Conservation (phyloP, 2,888 invertebrate genomes). For the Cataglyphis altisquamis region DNA sequence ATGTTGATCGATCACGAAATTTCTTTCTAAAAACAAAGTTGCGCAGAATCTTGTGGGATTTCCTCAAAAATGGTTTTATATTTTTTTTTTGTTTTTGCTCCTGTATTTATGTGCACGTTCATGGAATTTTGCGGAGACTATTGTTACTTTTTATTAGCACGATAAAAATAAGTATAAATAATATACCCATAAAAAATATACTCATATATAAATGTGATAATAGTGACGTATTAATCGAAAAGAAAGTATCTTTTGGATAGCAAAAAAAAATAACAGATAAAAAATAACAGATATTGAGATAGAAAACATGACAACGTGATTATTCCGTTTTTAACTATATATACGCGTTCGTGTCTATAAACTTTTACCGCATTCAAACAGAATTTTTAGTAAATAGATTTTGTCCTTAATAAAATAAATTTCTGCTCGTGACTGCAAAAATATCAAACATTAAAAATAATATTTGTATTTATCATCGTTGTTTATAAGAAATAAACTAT, state of each 20-base stretch:
- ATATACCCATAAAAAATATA: conserved; percentile 18
- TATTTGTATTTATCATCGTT: background rate
- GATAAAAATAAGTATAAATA: background rate
- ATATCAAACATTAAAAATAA: background rate
- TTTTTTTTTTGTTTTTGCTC: background rate
- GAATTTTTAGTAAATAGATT: conserved; percentile 20
- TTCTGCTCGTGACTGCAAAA: background rate
- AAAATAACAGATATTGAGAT: conserved; percentile 1
- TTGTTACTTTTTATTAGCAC: background rate
- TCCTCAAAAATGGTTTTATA: conserved; percentile 12
- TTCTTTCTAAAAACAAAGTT: background rate
- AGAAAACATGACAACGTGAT: background rate
- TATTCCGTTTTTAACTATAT: conserved; percentile 19
- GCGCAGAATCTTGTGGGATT: background rate
- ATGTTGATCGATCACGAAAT: background rate
- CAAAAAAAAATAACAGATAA: background rate
- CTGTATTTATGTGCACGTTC: background rate
- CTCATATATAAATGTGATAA: background rate
- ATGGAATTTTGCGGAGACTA: background rate
- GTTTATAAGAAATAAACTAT: background rate
- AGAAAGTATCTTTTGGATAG: background rate
- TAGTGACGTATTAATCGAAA: background rate
- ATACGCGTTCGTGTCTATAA: background rate
- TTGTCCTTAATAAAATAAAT: conserved; percentile 39
- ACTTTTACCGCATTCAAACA: conserved; percentile 29